Evolutionary conservation across 2,888 invertebrate genomes (phyloP), one percentile per base, ranked within the genome.

Genomic region (Chloroclysta siterata): DNA sequence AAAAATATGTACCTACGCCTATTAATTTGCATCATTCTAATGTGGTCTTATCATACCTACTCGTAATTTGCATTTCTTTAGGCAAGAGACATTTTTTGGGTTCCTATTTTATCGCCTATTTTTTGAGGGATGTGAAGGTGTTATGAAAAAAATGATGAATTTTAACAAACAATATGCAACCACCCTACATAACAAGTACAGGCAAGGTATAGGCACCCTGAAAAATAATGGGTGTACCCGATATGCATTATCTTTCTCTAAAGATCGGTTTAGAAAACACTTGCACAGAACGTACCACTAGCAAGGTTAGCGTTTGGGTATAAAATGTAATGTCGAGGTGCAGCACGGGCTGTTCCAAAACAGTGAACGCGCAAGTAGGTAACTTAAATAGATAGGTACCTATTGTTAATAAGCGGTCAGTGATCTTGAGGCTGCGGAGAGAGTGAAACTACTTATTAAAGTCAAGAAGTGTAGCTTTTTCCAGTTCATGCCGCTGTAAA

Each of bases 341-440:
- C 56, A 60, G 53, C 53, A 64, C 71, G 64, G 69, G 68, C 58
- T 72, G 66, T 72, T 70, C 51, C 59, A 48, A 59, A 50, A 17
- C 60, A 33, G 44, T 55, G 54, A 50, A 55, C 54, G 51, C 17
- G 54, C 50, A 55, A 60, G 36, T 50, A 28, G 56, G 28, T 53
- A 22, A 2, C 11, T 52, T 29, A 8, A 44, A 44, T 8, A 46
- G 5, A 11, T 33, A 33, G 15, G n/a, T 13, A 28, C 13, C 48
- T 48, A 46, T 17, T 17, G 47, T 28, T 47, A 39, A 14, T 44
- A 17, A 22, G 5, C 48, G n/a, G 46, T 1, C 46, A 48, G 54
- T 54, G 29, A 17, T 46, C 29, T 54, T 54, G 10, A 46, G 42
- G 33, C 46, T 13, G 42, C 46, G 1, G 29, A 33, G 17, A 33